Conservation (phyloP, 2,888 invertebrate species). For the Amphiduros pacificus region DNA sequence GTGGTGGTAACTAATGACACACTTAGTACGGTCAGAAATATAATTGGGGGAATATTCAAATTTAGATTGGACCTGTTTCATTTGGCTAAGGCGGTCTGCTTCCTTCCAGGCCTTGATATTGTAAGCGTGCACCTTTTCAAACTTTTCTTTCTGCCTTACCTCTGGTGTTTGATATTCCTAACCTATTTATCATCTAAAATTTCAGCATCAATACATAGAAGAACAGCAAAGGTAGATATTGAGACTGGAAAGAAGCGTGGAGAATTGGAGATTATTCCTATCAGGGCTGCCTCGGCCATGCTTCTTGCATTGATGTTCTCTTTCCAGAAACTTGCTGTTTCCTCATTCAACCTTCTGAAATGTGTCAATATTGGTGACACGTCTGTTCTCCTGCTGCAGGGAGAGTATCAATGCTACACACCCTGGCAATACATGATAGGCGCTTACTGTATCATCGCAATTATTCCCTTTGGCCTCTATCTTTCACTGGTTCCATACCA, state of each 20-base stretch:
- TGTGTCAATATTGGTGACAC: background rate
- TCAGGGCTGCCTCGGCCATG: background rate
- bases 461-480: background rate
- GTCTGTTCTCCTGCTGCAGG: background rate
- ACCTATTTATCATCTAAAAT: no score
- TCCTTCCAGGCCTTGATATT: background rate
- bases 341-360: background rate
- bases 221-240: no score
- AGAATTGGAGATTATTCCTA: no score
- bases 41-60: background rate
- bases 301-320: slow-evolving; percentile 3
- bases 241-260: no score
- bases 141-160: background rate
- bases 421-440: background rate
- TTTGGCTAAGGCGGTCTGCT: background rate
- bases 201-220: no score
- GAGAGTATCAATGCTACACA: background rate
- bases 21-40: no score
- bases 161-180: background rate
- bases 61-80: background rate
- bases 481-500: background rate
- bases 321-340: background rate
- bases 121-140: background rate
- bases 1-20: no score
- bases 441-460: background rate